phyloP scores from a whole-genome alignment of 2,797 vertebrate species.

The Forpus xanthops region DNA sequence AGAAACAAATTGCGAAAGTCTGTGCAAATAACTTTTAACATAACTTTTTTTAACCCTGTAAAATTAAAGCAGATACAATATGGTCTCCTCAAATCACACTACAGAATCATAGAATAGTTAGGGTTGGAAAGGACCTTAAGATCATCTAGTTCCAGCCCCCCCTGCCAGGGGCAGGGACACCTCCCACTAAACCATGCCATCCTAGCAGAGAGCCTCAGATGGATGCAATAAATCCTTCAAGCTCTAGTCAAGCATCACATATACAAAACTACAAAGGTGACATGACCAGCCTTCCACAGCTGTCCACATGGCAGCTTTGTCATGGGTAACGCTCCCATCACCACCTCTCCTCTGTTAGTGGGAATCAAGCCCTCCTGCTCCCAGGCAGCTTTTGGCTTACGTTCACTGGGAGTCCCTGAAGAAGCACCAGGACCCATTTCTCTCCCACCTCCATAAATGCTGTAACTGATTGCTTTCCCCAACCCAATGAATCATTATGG shows the following conservation, averaged over 20 bases:
- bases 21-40: fast-evolving
- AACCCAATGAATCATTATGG: background rate
- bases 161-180: too few relatives aligned
- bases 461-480: background rate
- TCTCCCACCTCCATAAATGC: fast-evolving
- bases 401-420: background rate
- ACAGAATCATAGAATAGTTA: too few relatives aligned
- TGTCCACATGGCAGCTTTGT: fast-evolving
- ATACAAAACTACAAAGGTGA: background rate
- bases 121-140: too few relatives aligned
- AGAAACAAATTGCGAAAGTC: background rate
- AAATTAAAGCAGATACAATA: background rate
- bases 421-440: fast-evolving
- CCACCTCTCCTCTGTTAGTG: fast-evolving
- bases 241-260: background rate
- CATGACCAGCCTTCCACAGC: background rate
- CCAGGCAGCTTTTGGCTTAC: background rate
- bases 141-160: too few relatives aligned
- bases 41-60: background rate
- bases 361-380: background rate
- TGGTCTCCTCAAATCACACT: background rate
- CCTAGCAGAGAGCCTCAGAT: background rate
- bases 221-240: background rate
- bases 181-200: too few relatives aligned
- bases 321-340: background rate